Percentiles rank a stretch among this genome's conserved stretches.
Evolutionary conservation across 2,888 invertebrate species (phyloP).

Genomic region (Philhelius pedissequus): DNA sequence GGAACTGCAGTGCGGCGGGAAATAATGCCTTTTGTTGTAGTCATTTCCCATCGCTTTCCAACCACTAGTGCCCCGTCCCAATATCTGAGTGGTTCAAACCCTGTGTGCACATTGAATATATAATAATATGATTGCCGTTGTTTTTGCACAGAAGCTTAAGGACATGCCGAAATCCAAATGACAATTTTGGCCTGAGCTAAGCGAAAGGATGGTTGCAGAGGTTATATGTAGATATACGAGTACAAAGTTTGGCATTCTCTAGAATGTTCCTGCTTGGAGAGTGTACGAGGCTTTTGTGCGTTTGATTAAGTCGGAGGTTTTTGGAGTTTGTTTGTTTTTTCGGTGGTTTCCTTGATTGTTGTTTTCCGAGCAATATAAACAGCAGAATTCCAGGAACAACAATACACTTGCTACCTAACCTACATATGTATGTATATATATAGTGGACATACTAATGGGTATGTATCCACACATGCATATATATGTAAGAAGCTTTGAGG

Average conservation of each 20-base stretch:
- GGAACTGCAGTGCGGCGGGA: conserved; percentile 45
- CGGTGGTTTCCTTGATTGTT: conserved; percentile 42
- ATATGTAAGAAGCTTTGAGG: neutral
- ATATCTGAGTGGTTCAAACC: conserved; percentile 1
- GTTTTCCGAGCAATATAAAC: conserved; percentile 6
- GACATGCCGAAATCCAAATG: conserved; percentile 61
- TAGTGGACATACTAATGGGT: neutral
- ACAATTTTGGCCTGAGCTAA: conserved; percentile 42
- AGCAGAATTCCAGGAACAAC: neutral
- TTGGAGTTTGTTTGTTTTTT: conserved; percentile 48
- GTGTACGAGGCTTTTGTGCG: conserved; percentile 17
- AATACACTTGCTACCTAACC: neutral
- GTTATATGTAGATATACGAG: neutral
- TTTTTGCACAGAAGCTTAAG: conserved; percentile 59
- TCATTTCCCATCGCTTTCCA: neutral
- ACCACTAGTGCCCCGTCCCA: too few relatives aligned
- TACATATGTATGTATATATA: neutral
- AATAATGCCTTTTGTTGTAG: conserved; percentile 31
- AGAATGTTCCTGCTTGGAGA: neutral
- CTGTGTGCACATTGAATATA: conserved; percentile 51
- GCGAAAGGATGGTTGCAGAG: neutral
- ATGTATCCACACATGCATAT: neutral
- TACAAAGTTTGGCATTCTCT: conserved; percentile 17
- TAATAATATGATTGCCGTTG: conserved; percentile 64
- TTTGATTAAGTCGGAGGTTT: conserved; percentile 58